Percentiles rank a stretch among this genome's conserved stretches.
Evolutionary conservation across 2,888 invertebrate species (phyloP).

Genomic region (Automeris io): DNA sequence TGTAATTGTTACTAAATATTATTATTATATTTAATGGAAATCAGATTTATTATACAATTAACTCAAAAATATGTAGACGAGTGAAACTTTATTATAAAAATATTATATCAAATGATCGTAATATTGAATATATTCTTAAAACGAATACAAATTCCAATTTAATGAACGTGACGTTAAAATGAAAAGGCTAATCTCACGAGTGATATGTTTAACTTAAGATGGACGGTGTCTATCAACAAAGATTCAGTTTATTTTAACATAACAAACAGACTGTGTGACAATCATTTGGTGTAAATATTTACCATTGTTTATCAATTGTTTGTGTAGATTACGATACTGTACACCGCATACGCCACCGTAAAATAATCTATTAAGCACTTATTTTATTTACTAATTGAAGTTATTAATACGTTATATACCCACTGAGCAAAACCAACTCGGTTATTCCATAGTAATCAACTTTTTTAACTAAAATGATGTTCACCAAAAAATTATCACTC

Average conservation of each 20-base stretch:
- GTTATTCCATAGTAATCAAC: too few relatives aligned
- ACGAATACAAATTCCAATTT: background rate
- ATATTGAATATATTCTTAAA: background rate
- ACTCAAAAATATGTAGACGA: too few relatives aligned
- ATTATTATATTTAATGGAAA: too few relatives aligned
- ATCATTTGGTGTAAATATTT: slow-evolving; percentile 25
- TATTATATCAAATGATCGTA: background rate
- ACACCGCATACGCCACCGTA: slow-evolving; percentile 18
- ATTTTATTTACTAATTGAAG: too few relatives aligned
- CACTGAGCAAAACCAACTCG: too few relatives aligned
- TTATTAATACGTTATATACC: too few relatives aligned
- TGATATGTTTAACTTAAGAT: slow-evolving; percentile 19
- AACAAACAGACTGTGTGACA: slow-evolving; percentile 14
- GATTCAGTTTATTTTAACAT: slow-evolving; percentile 15
- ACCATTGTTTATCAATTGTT: slow-evolving; percentile 21
- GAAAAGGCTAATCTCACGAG: background rate
- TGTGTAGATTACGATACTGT: slow-evolving; percentile 26
- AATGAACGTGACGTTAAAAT: background rate
- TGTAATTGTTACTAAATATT: too few relatives aligned
- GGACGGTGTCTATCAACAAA: slow-evolving; percentile 28
- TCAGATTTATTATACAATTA: too few relatives aligned
- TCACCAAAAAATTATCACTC: too few relatives aligned
- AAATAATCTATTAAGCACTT: slow-evolving; percentile 15
- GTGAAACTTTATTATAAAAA: too few relatives aligned
- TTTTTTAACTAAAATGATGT: too few relatives aligned